Evolutionary conservation across 2,888 invertebrate genomes (phyloP), one percentile per base, ranked within the genome.

Genomic region (Oscheius sp.): DNA sequence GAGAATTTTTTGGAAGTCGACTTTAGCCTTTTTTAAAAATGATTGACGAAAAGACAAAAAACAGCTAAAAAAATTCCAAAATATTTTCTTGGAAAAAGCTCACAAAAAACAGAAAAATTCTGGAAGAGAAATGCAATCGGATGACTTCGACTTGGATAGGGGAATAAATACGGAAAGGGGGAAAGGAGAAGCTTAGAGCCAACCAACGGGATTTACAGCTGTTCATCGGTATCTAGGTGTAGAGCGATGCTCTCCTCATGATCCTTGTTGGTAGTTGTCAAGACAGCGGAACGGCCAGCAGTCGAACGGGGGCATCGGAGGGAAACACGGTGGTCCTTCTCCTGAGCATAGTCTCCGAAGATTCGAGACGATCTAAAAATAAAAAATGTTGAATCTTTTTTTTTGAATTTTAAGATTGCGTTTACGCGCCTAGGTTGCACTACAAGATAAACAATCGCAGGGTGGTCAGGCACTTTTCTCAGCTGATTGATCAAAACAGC

Each of bases 141-240:
- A 20, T 15, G 27, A n/a, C n/a, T n/a, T n/a, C n/a, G n/a, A n/a
- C n/a, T n/a, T 31, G 58, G 8, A n/a, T 25, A 45, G 61, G 34
- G 3, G 25, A 8, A 61, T 15, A 29, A 34, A 33, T 20, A 46
- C 12, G n/a, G 25, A 23, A 20, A 34, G 17, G n/a, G n/a, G n/a
- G 42, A 33, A 5, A n/a, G n/a, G 53, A 20, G 29, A 53, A 34
- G 37, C 55, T n/a, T n/a, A n/a, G n/a, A n/a, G n/a, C n/a, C n/a
- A n/a, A n/a, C n/a, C n/a, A n/a, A n/a, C n/a, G n/a, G 25, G 53
- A 5, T 53, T 69, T 58, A 76, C 20, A 76, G 52, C 52, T 73
- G 75, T n/a, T 76, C 73, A 52, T 76, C 75, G 3, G 73, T 66
- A 25, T 76, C 73, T 4, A 46, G 53, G 53, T 63, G 72, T 31